Conservation (phyloP, 2,797 vertebrate species). For the Pseudotriccus pelzelni region DNA sequence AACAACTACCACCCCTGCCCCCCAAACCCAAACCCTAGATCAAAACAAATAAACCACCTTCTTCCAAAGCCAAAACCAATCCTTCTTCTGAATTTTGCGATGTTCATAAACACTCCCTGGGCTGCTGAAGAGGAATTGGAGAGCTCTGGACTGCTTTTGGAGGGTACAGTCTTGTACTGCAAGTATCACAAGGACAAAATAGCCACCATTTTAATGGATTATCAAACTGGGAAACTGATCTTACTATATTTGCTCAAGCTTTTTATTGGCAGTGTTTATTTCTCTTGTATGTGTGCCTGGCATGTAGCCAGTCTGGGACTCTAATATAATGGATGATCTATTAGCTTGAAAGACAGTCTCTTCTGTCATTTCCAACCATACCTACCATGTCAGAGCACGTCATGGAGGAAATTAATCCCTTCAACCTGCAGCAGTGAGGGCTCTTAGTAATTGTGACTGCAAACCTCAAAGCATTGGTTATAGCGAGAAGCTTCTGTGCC, state of each 20-base stretch:
- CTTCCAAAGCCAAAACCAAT: not conserved
- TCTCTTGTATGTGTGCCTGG: not conserved
- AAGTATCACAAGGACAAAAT: fast-evolving
- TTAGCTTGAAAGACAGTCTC: not conserved
- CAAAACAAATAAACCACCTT: not conserved
- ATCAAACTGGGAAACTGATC: not conserved
- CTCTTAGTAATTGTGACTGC: not conserved
- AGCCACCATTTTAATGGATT: not conserved
- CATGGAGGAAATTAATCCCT: not conserved
- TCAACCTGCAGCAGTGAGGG: not conserved
- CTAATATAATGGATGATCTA: not conserved
- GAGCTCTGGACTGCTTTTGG: not conserved
- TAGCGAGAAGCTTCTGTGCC: not conserved
- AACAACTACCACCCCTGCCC: not conserved
- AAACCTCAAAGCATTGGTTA: conserved; percentile 7
- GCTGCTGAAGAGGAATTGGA: not conserved
- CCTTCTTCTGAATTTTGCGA: not conserved
- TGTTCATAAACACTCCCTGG: not conserved
- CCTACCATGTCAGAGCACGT: not conserved
- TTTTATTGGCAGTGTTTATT: not conserved
- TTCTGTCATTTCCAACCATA: not conserved
- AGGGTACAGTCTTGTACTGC: not conserved
- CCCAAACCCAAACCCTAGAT: not conserved
- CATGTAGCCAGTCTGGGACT: not conserved
- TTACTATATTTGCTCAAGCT: not conserved